Conservation (phyloP, 2,888 invertebrate genomes). For the Spicauda simplicius region DNA sequence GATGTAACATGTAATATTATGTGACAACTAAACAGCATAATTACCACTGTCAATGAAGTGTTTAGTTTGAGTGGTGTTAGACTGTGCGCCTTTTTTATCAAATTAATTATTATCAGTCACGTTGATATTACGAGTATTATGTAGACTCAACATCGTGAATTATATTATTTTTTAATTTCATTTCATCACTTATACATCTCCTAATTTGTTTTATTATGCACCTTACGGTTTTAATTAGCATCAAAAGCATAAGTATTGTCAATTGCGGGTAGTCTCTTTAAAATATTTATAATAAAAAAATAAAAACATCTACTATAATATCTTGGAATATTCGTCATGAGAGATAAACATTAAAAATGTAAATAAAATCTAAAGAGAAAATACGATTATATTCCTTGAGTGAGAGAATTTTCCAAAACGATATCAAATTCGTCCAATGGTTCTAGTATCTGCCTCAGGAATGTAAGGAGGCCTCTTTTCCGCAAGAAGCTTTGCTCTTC, state of each 20-base stretch:
- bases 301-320: background rate
- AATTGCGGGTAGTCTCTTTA: background rate
- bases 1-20: too few species aligned
- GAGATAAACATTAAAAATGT: background rate
- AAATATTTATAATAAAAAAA: background rate
- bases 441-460: conserved; percentile 95
- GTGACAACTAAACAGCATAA: too few species aligned
- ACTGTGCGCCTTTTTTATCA: too few species aligned
- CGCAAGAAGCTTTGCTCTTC: conserved; percentile 98
- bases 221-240: background rate
- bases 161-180: too few species aligned
- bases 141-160: too few species aligned
- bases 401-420: conserved; percentile 93
- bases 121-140: too few species aligned
- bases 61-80: too few species aligned
- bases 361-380: background rate
- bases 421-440: conserved; percentile 96
- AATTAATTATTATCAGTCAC: too few species aligned
- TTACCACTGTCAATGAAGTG: too few species aligned
- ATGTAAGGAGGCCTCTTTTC: conserved; percentile 92
- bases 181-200: too few species aligned
- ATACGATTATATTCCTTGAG: conserved; percentile 79
- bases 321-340: too few species aligned
- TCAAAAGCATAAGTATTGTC: background rate
- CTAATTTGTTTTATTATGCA: background rate